Conservation (phyloP, 2,888 invertebrate genomes). For the Meganola albula region DNA sequence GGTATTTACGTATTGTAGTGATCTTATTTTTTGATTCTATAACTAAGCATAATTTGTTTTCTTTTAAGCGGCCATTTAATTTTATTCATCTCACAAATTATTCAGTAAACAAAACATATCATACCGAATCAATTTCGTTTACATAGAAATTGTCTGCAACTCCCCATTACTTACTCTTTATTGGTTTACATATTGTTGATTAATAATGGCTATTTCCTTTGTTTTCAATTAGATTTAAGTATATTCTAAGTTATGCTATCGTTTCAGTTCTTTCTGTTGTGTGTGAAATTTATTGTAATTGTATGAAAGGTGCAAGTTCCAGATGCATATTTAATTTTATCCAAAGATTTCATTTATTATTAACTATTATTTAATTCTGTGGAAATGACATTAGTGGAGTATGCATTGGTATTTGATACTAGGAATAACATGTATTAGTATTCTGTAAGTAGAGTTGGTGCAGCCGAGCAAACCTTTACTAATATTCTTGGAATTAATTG, state of each 20-base stretch:
- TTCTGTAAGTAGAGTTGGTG: conserved; percentile 74
- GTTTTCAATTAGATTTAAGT: conserved; percentile 73
- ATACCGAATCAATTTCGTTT: conserved; percentile 62
- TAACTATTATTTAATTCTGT: conserved; percentile 53
- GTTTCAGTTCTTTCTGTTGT: conserved; percentile 64
- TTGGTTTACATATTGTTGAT: conserved; percentile 51
- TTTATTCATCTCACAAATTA: conserved; percentile 65
- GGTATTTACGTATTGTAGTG: conserved; percentile 78
- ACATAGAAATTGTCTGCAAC: conserved; percentile 51
- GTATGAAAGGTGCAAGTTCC: conserved; percentile 70
- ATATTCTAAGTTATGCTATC: conserved; percentile 57
- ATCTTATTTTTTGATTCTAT: conserved; percentile 74
- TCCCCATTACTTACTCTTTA: conserved; percentile 49
- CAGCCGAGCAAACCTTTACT: conserved; percentile 76
- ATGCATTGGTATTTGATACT: conserved; percentile 73
- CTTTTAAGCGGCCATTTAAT: conserved; percentile 67
- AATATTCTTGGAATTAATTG: conserved; percentile 74
- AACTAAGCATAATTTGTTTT: conserved; percentile 76
- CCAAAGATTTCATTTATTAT: conserved; percentile 74
- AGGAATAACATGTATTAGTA: conserved; percentile 61
- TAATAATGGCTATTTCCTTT: conserved; percentile 58
- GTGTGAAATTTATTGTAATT: conserved; percentile 63
- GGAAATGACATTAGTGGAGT: conserved; percentile 73
- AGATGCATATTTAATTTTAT: conserved; percentile 72
- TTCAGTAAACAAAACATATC: conserved; percentile 75